Base-by-base conservation (phyloP, 2,888 invertebrate genomes). In the Aleiodes leptofemur region DNA sequence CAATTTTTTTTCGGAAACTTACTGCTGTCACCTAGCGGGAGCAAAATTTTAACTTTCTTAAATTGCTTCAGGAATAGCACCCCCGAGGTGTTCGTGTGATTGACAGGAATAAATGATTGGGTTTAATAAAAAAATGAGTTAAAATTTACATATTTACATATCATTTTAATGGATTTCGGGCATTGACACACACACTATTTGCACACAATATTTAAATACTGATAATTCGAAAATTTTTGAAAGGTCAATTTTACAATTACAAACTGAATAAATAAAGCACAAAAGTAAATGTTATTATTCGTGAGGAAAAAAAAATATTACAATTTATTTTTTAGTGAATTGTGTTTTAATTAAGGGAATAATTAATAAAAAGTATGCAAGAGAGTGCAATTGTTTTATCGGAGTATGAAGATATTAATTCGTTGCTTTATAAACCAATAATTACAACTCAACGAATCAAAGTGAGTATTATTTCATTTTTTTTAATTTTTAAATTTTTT, bases 361-460 rank as follows among this genome's bases (percentile, higher is more conserved):
- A 5, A 43, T 57, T 1, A 23, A 23, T 23, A 23, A 66, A 66
- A 78, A 82, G 69, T 80, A 85, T 85, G 86, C 84, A 84, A 81
- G 84, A 88, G 13, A 81, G 83, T 79, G 82, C 83, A 72, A 83
- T 84, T 72, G 82, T 88, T 71, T 74, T 89, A 38, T 85, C 86
- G 50, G 88, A 89, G 83, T 84, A 79, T 79, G 86, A 87, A 77
- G 87, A 89, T 81, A 85, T 89, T 66, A 86, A 88, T 79, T 83
- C 85, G 16, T 79, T 84, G 38, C 82, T 89, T 13, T 84, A 87
- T 68, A 84, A 84, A 56, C 89, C 89, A 4, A 86, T 89, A 55
- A 85, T 82, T 76, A 82, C 86, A 4, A 93, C 94, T 80, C 94
- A 94, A 86, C 92, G 95, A 69, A 94, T 95, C 85, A 95, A 95